Evolutionary conservation across 2,113 vertebrate genomes (phyloP), one percentile per base, ranked within the genome.

Genomic region (Anhinga anhinga): DNA sequence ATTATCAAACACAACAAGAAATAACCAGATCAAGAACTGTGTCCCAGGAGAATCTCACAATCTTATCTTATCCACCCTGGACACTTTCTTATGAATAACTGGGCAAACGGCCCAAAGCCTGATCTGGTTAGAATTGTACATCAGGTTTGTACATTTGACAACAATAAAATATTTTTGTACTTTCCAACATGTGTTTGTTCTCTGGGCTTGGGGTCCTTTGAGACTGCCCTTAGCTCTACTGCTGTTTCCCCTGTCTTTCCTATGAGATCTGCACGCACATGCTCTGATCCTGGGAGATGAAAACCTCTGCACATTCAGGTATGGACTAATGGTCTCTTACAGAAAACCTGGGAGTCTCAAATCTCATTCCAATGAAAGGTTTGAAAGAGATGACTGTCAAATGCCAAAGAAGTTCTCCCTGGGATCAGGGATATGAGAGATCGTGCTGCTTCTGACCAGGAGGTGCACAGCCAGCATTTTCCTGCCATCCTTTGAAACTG

Each of bases 131-230:
- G 78, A 96, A 90, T 91, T 96, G 78, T 78, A 85, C 78, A 94
- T 93, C 94, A 82, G 84, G 90, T 94, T 96, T 94, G 93, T 91
- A 96, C 84, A 96, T 96, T 97, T 97, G 92, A 97, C 90, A 96
- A 95, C 53, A 94, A 90, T 97, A 96, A 95, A 95, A 91, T 93
- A 94, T 94, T 96, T 96, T 82, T 80, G 30, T 88, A 56, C 84
- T 96, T 93, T 95, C 73, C 78, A 94, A 93, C 93, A 96, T 94
- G 38, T 96, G 95, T 91, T 95, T 90, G 30, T 82, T 96, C 93
- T 95, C 90, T 82, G 66, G 44, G 21, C 66, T 91, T 93, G 50
- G 82, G 58, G 78, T 87, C 82, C 78, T 95, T 73, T 82, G 84
- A 78, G 90, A 93, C 36, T 85, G 22, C 70, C 30, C 66, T 85